Conservation (phyloP, 2,888 invertebrate genomes). For the Mythimna lalbum region DNA sequence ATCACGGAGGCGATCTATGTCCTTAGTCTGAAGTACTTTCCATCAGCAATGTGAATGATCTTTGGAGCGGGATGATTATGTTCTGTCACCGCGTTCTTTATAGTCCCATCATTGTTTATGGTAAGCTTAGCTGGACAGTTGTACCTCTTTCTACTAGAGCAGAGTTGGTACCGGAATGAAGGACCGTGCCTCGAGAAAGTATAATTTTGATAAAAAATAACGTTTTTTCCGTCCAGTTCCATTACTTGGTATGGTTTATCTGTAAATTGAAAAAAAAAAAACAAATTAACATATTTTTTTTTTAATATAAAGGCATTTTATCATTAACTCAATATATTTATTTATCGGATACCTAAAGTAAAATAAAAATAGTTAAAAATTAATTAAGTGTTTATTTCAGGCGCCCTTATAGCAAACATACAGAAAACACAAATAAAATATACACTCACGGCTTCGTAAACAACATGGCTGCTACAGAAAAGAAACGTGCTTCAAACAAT, state of each 20-base stretch:
- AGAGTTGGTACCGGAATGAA: constrained; percentile 39
- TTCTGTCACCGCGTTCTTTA: constrained; percentile 36
- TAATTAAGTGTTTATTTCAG: too few relatives aligned
- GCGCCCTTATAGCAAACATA: too few relatives aligned
- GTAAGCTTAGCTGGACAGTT: constrained; percentile 62
- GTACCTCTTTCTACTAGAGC: constrained; percentile 46
- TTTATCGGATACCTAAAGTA: too few relatives aligned
- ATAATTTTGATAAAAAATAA: constrained; percentile 44
- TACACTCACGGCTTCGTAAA: too few relatives aligned
- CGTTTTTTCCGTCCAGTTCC: constrained; percentile 32
- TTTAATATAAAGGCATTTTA: too few relatives aligned
- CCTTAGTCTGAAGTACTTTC: constrained; percentile 16
- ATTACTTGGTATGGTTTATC: constrained; percentile 19
- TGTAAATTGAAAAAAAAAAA: constrained; percentile 16
- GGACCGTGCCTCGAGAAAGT: constrained; percentile 50
- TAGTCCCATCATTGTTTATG: constrained; percentile 50
- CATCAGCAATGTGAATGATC: constrained; percentile 25
- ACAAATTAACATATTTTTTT: too few relatives aligned
- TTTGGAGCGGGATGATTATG: constrained; percentile 67
- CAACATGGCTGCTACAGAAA: too few relatives aligned
- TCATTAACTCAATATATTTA: too few relatives aligned
- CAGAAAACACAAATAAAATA: too few relatives aligned
- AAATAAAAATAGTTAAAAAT: too few relatives aligned
- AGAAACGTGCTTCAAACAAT: too few relatives aligned
- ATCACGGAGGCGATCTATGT: too few relatives aligned